Conservation (phyloP, 1,140 invertebrate species). For the Papilio dardanus region DNA sequence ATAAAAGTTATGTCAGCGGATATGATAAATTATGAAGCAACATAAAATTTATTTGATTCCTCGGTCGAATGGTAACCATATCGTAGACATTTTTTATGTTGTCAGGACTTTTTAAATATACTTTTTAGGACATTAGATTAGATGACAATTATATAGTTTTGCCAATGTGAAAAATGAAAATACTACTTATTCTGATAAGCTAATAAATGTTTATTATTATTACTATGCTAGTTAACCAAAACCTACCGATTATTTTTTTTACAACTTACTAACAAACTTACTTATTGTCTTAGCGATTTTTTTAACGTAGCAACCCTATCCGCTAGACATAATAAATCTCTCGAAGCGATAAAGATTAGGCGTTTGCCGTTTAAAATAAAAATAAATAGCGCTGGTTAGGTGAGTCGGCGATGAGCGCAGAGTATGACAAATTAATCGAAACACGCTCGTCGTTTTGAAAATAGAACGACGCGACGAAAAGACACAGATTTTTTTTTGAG, state of each 20-base stretch:
- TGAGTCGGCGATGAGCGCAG: constrained; percentile 43
- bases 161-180: background rate
- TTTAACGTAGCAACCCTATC: constrained; percentile 35
- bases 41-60: constrained; percentile 33
- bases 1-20: constrained; percentile 35
- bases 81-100: constrained; percentile 2
- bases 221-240: background rate
- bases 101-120: background rate
- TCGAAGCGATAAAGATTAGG: constrained; percentile 49
- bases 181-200: background rate
- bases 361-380: constrained; percentile 49
- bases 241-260: background rate
- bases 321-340: constrained; percentile 51
- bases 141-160: background rate
- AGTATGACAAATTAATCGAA: constrained; percentile 63
- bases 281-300: background rate
- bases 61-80: constrained; percentile 28
- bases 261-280: background rate
- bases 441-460: constrained; percentile 56
- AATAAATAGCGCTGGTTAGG: constrained; percentile 50
- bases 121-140: background rate
- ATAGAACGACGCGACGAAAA: constrained; percentile 49
- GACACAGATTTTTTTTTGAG: constrained; percentile 2
- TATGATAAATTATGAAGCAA: constrained; percentile 34
- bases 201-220: background rate